Conservation (phyloP, 2,113 vertebrate genomes). For the Canis aureus region DNA sequence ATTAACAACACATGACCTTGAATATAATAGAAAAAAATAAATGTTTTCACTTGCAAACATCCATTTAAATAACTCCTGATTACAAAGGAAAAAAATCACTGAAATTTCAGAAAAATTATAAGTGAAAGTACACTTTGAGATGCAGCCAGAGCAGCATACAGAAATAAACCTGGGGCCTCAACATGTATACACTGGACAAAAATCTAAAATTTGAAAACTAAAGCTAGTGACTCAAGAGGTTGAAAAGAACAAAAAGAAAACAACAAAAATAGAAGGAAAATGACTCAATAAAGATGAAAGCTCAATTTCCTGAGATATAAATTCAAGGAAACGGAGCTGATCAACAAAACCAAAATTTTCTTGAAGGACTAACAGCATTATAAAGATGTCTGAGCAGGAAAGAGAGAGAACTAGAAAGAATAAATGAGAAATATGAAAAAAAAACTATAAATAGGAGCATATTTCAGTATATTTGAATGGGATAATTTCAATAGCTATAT, state of each 20-base stretch:
- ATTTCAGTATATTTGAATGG: not conserved
- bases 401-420: not conserved
- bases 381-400: not conserved
- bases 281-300: not conserved
- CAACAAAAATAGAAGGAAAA: not conserved
- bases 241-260: not conserved
- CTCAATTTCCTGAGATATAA: not conserved
- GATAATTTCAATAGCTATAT: not conserved
- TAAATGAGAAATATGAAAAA: not conserved
- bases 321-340: not conserved
- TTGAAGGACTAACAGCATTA: not conserved
- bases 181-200: not conserved
- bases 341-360: not conserved
- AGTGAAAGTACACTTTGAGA: not conserved
- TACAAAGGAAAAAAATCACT: not conserved
- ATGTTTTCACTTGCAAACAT: not conserved
- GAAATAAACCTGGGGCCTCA: not conserved
- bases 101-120: not conserved
- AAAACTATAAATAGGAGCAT: not conserved
- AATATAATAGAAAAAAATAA: not conserved
- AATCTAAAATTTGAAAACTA: not conserved
- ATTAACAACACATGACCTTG: not conserved
- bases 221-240: not conserved
- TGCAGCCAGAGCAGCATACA: not conserved
- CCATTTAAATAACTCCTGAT: constrained; percentile 1